A percentile compares a stretch with the other conserved stretches of the same genome.
Evolutionary conservation across 2,113 vertebrate species (phyloP).

Genomic region (Pseudois nayaur): DNA sequence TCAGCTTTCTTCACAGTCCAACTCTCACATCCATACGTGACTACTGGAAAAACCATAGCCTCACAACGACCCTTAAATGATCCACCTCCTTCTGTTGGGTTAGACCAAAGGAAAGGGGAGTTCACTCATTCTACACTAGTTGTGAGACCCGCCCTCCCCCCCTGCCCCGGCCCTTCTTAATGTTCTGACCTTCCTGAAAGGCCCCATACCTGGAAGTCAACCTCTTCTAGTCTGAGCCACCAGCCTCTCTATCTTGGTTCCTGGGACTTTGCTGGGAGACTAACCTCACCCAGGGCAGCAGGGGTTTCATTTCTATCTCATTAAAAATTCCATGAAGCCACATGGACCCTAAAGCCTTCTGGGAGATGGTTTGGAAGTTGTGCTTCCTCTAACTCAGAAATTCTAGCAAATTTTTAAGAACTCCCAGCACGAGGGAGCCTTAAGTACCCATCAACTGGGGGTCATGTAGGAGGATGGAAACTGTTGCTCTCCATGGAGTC

Average conservation of each 20-base stretch:
- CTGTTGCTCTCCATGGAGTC: not conserved
- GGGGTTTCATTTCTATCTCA: not conserved
- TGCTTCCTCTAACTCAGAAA: not conserved
- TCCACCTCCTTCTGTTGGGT: not conserved
- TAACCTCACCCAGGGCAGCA: not conserved
- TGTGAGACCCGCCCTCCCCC: not conserved
- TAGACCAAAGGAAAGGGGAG: not conserved
- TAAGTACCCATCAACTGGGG: not conserved
- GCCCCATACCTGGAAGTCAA: not conserved
- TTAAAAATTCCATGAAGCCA: not conserved
- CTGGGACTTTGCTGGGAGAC: not conserved
- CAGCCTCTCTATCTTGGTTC: not conserved
- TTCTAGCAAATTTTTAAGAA: not conserved
- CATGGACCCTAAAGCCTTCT: not conserved
- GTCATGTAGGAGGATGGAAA: not conserved
- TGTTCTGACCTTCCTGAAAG: not conserved
- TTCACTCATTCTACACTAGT: not conserved
- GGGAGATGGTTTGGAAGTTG: not conserved
- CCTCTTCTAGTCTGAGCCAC: not conserved
- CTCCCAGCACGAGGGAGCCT: not conserved
- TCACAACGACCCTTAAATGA: not conserved
- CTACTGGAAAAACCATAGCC: too few relatives aligned
- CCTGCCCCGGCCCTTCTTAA: not conserved
- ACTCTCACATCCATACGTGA: too few relatives aligned
- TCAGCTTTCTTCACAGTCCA: too few relatives aligned